Percentiles rank a stretch among this genome's conserved stretches.
Evolutionary conservation across 2,888 invertebrate species (phyloP).

Genomic region (Hedychridium roseum): DNA sequence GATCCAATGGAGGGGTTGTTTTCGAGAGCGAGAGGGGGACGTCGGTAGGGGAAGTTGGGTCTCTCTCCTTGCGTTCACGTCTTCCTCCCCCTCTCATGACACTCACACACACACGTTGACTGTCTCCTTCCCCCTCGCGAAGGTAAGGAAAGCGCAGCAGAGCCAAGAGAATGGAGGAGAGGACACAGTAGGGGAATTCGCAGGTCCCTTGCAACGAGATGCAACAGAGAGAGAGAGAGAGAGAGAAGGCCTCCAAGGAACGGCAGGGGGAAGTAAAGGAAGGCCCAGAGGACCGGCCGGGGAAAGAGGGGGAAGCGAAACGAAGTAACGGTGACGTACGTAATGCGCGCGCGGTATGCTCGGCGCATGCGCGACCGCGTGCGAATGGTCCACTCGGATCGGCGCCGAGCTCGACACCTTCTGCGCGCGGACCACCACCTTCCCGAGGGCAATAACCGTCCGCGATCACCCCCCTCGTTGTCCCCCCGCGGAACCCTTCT

Average conservation of each 20-base stretch:
- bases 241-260: constrained; percentile 5
- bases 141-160: no score
- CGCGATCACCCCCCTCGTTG: constrained; percentile 31
- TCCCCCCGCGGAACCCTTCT: no score
- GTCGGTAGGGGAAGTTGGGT: constrained; percentile 17
- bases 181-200: constrained; percentile 6
- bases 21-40: constrained; percentile 23
- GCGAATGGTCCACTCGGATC: no score
- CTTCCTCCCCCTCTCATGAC: constrained; percentile 2
- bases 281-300: no score
- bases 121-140: no score
- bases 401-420: no score
- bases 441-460: constrained; percentile 61
- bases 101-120: not conserved
- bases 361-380: no score
- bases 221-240: constrained; percentile 4
- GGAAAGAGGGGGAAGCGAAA: constrained; percentile 47
- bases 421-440: no score
- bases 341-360: constrained; percentile 46
- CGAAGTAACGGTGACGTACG: constrained; percentile 63
- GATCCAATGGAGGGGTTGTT: constrained; percentile 10
- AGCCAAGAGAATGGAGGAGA: constrained; percentile 27
- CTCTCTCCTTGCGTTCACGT: no score
- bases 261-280: constrained; percentile 38
- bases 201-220: no score